Percentiles rank a stretch among this genome's conserved stretches.
Conservation (phyloP, 2,888 invertebrate species). For the Lasioglossum villosulum region DNA sequence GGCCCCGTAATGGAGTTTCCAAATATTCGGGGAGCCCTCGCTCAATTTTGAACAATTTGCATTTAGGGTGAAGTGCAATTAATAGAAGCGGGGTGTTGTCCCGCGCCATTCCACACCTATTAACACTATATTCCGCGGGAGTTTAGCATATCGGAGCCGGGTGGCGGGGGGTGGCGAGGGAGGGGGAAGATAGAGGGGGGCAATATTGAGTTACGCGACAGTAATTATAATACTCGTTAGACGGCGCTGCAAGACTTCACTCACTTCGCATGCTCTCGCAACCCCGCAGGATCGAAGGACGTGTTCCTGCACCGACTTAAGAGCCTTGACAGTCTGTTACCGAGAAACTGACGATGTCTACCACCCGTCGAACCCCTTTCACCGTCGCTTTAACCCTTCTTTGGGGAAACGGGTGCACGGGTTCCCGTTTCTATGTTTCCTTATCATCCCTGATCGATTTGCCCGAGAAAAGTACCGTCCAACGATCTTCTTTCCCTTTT, state of each 20-base stretch:
- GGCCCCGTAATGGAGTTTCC: constrained; percentile 84
- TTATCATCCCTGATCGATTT: background rate
- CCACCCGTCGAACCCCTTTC: background rate
- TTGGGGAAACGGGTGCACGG: background rate
- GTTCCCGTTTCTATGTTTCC: background rate
- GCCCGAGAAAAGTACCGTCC: background rate
- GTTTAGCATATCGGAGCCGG: constrained; percentile 76
- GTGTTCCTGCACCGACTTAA: constrained; percentile 64
- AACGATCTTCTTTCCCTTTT: background rate
- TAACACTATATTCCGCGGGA: constrained; percentile 83
- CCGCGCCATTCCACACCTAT: constrained; percentile 83
- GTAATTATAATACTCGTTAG: constrained; percentile 84
- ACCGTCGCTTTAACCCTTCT: constrained; percentile 11
- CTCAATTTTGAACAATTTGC: constrained; percentile 85
- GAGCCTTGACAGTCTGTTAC: constrained; percentile 62
- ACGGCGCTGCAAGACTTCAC: constrained; percentile 79
- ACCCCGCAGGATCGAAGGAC: constrained; percentile 72
- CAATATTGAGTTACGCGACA: constrained; percentile 83
- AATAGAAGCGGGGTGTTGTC: constrained; percentile 83
- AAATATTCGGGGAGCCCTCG: constrained; percentile 84
- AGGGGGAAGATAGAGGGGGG: constrained; percentile 61
- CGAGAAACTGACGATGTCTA: constrained; percentile 40
- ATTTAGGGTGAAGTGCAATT: constrained; percentile 84
- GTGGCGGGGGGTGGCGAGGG: background rate
- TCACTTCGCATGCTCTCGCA: constrained; percentile 67